Evolutionary conservation across 2,113 vertebrate species (phyloP).

Genomic region (Tupaia chinensis): DNA sequence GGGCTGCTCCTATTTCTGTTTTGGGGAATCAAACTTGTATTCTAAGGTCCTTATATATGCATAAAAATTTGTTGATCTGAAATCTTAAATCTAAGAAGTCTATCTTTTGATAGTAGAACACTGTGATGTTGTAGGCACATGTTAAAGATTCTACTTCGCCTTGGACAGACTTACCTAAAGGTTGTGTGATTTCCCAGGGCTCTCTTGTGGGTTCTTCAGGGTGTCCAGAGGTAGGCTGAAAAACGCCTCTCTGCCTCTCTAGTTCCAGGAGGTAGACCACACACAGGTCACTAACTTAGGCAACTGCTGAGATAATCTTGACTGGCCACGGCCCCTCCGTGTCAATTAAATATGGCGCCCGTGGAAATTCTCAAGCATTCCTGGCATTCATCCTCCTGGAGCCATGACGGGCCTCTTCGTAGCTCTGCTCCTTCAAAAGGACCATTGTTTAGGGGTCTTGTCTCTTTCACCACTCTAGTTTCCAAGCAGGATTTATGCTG

Average conservation of each 20-base stretch:
- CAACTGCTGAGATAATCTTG: constrained; percentile 1
- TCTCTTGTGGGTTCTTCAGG: not conserved
- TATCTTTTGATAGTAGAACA: not conserved
- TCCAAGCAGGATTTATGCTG: constrained; percentile 40
- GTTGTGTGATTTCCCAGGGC: not conserved
- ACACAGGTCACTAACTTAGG: not conserved
- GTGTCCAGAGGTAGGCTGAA: not conserved
- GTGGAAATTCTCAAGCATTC: constrained; percentile 61
- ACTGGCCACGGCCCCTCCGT: not conserved
- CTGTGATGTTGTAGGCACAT: not conserved
- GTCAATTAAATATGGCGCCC: not conserved
- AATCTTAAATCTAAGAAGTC: not conserved
- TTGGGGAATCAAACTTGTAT: not conserved
- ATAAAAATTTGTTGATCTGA: not conserved
- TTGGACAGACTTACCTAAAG: not conserved
- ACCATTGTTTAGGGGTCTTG: constrained; percentile 65
- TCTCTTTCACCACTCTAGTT: constrained; percentile 59
- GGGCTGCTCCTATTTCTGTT: not conserved
- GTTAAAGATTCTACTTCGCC: not conserved
- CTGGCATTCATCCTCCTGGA: constrained; percentile 60
- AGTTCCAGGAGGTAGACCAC: not conserved
- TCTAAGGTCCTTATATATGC: not conserved
- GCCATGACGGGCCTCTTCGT: constrained; percentile 51
- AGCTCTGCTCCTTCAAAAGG: constrained; percentile 65
- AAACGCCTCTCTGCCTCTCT: not conserved